phyloP scores from a whole-genome alignment of 2,113 vertebrate species.

The Scomber colias region DNA sequence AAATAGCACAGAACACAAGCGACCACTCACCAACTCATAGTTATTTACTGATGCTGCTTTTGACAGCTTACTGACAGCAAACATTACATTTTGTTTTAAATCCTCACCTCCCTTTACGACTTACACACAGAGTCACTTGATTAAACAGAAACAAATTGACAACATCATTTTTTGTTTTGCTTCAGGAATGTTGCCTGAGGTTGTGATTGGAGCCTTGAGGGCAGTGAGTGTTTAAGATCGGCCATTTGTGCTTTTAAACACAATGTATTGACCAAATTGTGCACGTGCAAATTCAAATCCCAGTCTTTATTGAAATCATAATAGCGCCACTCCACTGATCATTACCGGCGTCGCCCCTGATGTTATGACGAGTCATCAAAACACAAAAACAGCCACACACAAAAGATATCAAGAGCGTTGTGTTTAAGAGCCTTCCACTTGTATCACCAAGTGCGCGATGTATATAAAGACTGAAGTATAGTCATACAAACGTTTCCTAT shows the following conservation, averaged over 20 bases:
- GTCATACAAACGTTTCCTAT: neutral
- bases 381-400: neutral
- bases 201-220: neutral
- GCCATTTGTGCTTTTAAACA: neutral
- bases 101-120: too few relatives aligned
- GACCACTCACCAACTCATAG: neutral
- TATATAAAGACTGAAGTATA: neutral
- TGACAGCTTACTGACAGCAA: neutral
- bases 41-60: neutral
- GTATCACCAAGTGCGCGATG: neutral
- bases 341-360: too few relatives aligned
- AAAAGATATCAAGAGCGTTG: neutral
- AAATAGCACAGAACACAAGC: neutral
- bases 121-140: too few relatives aligned
- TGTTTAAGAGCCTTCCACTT: too few relatives aligned
- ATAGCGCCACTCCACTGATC: neutral
- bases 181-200: neutral
- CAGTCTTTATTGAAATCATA: neutral
- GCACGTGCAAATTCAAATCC: neutral
- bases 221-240: neutral
- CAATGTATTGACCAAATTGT: neutral
- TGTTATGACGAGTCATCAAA: too few relatives aligned
- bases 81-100: neutral
- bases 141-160: too few relatives aligned
- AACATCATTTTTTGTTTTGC: too few relatives aligned